A percentile compares a stretch with the other conserved stretches of the same genome.
Evolutionary conservation across 2,888 invertebrate genomes (phyloP).

Genomic region (Hirtodrosophila duncani): DNA sequence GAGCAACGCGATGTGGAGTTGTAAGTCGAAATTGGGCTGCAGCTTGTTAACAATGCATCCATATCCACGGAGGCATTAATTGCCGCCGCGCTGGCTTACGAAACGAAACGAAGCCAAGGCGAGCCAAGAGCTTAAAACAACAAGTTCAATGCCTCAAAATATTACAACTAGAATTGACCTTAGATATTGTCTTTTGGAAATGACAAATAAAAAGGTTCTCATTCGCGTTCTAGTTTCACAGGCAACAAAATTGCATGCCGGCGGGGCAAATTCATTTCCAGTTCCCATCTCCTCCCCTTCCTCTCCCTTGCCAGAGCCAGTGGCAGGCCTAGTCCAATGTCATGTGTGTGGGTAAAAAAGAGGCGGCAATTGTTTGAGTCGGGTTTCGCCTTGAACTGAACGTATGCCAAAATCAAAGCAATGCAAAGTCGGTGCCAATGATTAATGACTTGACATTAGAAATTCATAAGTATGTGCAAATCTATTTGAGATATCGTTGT

Average conservation of each 20-base stretch:
- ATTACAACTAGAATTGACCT: conserved; percentile 75
- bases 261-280: too few species aligned
- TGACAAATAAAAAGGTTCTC: conserved; percentile 65
- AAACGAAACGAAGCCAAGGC: conserved; percentile 56
- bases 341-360: conserved; percentile 31
- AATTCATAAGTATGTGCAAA: conserved; percentile 7
- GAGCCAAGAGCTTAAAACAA: conserved; percentile 35
- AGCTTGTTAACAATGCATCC: conserved; percentile 52
- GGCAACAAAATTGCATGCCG: conserved; percentile 46
- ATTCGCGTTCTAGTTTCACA: conserved; percentile 74
- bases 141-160: conserved; percentile 72
- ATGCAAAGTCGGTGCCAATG: conserved; percentile 45
- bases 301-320: too few species aligned
- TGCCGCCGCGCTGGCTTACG: conserved; percentile 41
- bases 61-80: conserved; percentile 59
- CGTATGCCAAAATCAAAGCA: conserved; percentile 68
- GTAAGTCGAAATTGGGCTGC: neutral
- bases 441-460: conserved; percentile 70
- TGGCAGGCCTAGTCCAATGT: conserved; percentile 63
- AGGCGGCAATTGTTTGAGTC: conserved; percentile 46
- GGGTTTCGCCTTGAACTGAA: conserved; percentile 56
- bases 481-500: too few species aligned
- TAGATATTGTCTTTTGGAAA: conserved; percentile 45
- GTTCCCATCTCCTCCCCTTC: too few species aligned
- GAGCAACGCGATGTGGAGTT: too few species aligned